Percentiles rank a stretch among this genome's conserved stretches.
Evolutionary conservation across 2,113 vertebrate species (phyloP).

Genomic region (Tringa solitaria): DNA sequence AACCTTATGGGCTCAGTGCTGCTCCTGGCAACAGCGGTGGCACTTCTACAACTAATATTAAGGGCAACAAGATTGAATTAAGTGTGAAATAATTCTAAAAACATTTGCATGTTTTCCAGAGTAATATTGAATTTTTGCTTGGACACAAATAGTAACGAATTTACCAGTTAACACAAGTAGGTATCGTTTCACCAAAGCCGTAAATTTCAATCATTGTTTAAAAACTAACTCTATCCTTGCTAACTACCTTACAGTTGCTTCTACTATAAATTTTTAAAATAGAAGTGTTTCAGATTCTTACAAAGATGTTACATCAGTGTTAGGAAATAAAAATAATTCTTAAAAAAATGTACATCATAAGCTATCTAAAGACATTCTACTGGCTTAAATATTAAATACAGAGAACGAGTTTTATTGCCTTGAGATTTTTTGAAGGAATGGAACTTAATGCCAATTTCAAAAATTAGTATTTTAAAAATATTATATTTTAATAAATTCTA

Average conservation of each 20-base stretch:
- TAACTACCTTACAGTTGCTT: background rate
- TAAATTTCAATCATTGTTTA: background rate
- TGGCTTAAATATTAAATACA: background rate
- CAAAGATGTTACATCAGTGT: background rate
- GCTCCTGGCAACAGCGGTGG: rapidly evolving
- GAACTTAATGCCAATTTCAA: background rate
- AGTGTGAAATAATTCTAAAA: background rate
- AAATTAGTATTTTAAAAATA: background rate
- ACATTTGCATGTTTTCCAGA: background rate
- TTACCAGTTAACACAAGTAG: background rate
- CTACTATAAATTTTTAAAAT: background rate
- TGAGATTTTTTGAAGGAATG: background rate
- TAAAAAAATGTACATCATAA: background rate
- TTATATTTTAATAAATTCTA: background rate
- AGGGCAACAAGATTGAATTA: background rate
- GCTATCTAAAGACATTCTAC: background rate
- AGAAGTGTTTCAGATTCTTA: background rate
- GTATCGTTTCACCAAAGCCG: background rate
- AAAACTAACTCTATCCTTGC: background rate
- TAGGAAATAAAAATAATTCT: background rate
- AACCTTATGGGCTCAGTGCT: background rate
- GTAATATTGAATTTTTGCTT: background rate
- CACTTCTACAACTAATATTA: background rate
- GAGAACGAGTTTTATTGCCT: background rate
- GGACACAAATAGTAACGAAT: background rate